Percentiles rank a stretch among this genome's conserved stretches.
phyloP scores from a whole-genome alignment of 2,113 vertebrate species.

The Mormyrus lacerda region DNA sequence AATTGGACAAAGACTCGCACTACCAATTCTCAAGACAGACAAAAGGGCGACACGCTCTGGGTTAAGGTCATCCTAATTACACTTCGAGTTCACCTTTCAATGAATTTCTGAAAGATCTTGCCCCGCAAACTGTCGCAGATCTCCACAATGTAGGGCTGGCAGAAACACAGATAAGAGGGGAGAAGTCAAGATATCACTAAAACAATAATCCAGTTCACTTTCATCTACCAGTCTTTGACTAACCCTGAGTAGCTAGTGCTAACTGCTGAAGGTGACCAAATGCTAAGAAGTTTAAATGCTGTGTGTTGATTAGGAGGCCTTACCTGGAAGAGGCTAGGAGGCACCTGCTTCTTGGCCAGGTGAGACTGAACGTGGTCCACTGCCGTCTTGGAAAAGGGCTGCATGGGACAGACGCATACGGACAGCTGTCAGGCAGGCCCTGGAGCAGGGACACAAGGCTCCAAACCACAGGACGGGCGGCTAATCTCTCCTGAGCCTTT shows the following conservation, averaged over 20 bases:
- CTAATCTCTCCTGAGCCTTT: background rate
- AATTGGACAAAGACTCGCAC: background rate
- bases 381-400: conserved; percentile 91
- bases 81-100: conserved; percentile 77
- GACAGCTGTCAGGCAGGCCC: conserved; percentile 14
- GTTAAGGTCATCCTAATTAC: background rate
- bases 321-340: conserved; percentile 89
- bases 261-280: background rate
- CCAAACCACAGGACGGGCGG: background rate
- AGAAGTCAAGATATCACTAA: background rate
- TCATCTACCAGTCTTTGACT: background rate
- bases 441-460: background rate
- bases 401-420: conserved; percentile 38
- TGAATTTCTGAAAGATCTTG: conserved; percentile 89
- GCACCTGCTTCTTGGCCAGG: conserved; percentile 85
- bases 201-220: background rate
- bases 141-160: conserved; percentile 86
- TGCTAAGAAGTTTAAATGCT: background rate
- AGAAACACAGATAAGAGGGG: background rate
- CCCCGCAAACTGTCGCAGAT: conserved; percentile 93
- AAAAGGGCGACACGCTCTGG: background rate
- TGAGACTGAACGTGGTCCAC: conserved; percentile 93
- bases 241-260: background rate
- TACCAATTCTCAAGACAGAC: background rate
- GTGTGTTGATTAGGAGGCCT: conserved; percentile 21